Percentiles rank a stretch among this genome's conserved stretches.
Evolutionary conservation across 2,888 invertebrate species (phyloP).

Genomic region (Pristionchus japonicus): DNA sequence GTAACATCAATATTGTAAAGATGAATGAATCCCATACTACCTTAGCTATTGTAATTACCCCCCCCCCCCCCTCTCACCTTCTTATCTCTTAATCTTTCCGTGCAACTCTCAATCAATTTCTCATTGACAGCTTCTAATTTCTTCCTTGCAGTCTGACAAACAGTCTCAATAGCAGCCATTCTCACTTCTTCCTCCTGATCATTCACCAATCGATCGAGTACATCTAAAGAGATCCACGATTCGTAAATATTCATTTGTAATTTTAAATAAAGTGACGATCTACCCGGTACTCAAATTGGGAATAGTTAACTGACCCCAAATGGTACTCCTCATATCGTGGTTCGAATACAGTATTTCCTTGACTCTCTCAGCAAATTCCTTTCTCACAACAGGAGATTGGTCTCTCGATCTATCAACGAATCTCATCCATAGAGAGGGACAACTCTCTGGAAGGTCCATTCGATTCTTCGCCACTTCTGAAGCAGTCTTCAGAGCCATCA

Average conservation of each 20-base stretch:
- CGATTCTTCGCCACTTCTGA: not conserved
- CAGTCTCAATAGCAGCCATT: conserved; percentile 47
- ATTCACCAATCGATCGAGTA: conserved; percentile 25
- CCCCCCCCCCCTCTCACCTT: conserved; percentile 45
- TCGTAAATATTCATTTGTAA: too few relatives aligned
- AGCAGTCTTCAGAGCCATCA: not conserved
- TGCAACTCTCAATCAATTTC: conserved; percentile 53
- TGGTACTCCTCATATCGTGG: conserved; percentile 23
- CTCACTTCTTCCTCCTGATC: conserved; percentile 53
- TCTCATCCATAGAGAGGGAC: not conserved
- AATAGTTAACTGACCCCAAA: not conserved
- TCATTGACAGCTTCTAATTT: conserved; percentile 61
- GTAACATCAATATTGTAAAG: too few relatives aligned
- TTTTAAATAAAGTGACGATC: too few relatives aligned
- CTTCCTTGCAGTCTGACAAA: conserved; percentile 52
- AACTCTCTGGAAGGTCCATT: not conserved
- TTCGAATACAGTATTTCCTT: not conserved
- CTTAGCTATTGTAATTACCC: not conserved
- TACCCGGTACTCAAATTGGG: not conserved
- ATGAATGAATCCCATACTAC: not conserved
- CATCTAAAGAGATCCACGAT: not conserved
- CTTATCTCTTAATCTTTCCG: conserved; percentile 53
- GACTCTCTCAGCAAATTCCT: conserved; percentile 19
- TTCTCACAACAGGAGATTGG: not conserved
- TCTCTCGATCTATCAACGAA: conserved; percentile 7